Evolutionary conservation across 2,888 invertebrate species (phyloP).

Genomic region (Bursaphelenchus okinawaensis): DNA sequence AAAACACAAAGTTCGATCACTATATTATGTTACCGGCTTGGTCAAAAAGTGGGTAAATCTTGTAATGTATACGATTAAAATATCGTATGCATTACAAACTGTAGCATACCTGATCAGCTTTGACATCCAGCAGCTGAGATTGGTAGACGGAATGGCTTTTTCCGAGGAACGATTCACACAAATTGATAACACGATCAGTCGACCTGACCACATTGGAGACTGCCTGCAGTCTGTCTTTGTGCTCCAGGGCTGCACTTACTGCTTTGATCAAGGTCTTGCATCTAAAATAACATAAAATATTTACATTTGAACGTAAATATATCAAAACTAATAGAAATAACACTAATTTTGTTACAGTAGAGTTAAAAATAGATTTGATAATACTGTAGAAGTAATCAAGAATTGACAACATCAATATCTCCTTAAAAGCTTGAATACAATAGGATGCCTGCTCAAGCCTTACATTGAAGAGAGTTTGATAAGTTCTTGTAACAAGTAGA

Average conservation of each 20-base stretch:
- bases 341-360: too few species aligned
- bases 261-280: conserved; percentile 1
- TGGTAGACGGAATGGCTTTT: conserved; percentile 35
- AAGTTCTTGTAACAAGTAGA: conserved; percentile 21
- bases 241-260: not conserved
- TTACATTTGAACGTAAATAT: too few species aligned
- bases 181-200: conserved; percentile 24
- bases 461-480: conserved; percentile 19
- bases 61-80: too few species aligned
- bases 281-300: too few species aligned
- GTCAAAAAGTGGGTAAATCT: not conserved
- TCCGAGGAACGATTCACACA: conserved; percentile 23
- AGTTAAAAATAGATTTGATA: not conserved
- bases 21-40: not conserved
- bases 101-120: conserved; percentile 29
- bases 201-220: not conserved
- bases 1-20: conserved; percentile 6
- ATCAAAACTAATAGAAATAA: too few species aligned
- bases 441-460: too few species aligned
- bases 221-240: not conserved
- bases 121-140: conserved; percentile 32
- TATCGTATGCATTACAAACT: too few species aligned
- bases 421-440: too few species aligned
- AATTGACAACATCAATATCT: too few species aligned
- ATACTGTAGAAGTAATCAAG: too few species aligned